phyloP scores from a whole-genome alignment of 2,888 invertebrate genomes.

The Hymenopus coronatus region DNA sequence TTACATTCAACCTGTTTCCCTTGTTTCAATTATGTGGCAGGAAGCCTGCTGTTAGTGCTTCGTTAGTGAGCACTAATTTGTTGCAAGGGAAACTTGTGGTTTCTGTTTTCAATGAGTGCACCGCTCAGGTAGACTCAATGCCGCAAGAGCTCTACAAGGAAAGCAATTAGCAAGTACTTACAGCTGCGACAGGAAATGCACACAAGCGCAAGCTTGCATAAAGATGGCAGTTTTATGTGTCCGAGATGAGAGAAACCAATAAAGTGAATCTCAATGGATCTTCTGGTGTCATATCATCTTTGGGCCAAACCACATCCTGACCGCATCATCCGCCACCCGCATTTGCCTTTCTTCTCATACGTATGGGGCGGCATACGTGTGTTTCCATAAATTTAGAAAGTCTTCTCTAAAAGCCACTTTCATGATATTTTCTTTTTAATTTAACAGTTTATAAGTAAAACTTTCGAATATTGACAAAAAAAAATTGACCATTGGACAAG shows the following conservation, averaged over 20 bases:
- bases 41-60: background rate
- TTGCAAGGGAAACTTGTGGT: background rate
- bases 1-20: background rate
- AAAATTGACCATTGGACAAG: too few species aligned
- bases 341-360: background rate
- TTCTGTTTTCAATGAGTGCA: background rate
- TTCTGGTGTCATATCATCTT: background rate
- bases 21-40: background rate
- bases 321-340: background rate
- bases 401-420: too few species aligned
- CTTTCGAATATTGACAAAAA: too few species aligned
- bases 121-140: background rate
- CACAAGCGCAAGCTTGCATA: too few species aligned
- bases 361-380: too few species aligned
- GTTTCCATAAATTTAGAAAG: too few species aligned
- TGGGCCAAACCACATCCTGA: background rate
- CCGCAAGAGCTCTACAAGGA: too few species aligned
- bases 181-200: too few species aligned
- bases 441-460: too few species aligned
- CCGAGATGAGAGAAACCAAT: background rate
- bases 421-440: too few species aligned
- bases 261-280: background rate
- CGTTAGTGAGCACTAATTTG: background rate
- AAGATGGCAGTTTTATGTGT: background rate
- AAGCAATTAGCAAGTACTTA: too few species aligned